Percentiles rank a stretch among this genome's conserved stretches.
Conservation (phyloP, 1,140 invertebrate species). For the Zaprionus inermis region DNA sequence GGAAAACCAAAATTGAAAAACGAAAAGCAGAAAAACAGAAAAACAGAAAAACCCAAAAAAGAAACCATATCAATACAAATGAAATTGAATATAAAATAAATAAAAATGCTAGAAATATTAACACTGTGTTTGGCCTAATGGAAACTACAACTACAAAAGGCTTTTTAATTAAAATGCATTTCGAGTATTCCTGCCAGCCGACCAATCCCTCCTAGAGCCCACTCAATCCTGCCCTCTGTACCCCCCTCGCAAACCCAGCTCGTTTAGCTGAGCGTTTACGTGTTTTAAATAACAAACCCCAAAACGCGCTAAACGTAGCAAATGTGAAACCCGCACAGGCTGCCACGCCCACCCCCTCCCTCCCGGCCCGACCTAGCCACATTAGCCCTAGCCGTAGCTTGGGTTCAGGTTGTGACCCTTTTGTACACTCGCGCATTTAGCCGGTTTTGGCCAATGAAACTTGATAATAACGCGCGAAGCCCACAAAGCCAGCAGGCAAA, state of each 20-base stretch:
- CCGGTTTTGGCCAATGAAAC: slow-evolving; percentile 68
- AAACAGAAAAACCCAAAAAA: slow-evolving; percentile 23
- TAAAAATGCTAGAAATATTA: slow-evolving; percentile 76
- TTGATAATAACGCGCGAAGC: slow-evolving; percentile 61
- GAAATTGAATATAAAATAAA: slow-evolving; percentile 78
- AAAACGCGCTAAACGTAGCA: slow-evolving; percentile 42
- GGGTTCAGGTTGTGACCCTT: slow-evolving; percentile 63
- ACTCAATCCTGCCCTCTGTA: background rate
- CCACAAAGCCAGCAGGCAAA: slow-evolving; percentile 52
- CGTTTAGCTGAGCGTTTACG: slow-evolving; percentile 40
- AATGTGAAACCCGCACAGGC: slow-evolving; percentile 20
- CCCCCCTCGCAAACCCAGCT: slow-evolving; percentile 12
- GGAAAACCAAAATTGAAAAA: slow-evolving; percentile 52
- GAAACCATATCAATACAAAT: slow-evolving; percentile 74
- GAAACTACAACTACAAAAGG: slow-evolving; percentile 23
- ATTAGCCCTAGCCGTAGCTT: slow-evolving; percentile 54
- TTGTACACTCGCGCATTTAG: slow-evolving; percentile 61
- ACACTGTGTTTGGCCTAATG: slow-evolving; percentile 54
- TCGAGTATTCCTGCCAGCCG: slow-evolving; percentile 1
- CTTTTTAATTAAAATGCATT: slow-evolving; percentile 41
- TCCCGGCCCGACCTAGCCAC: slow-evolving; percentile 27
- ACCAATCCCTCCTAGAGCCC: background rate
- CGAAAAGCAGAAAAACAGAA: slow-evolving; percentile 20
- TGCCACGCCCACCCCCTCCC: background rate
- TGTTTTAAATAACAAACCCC: slow-evolving; percentile 48